phyloP scores from a whole-genome alignment of 1,140 invertebrate genomes.

The Drosophila pectinifera region DNA sequence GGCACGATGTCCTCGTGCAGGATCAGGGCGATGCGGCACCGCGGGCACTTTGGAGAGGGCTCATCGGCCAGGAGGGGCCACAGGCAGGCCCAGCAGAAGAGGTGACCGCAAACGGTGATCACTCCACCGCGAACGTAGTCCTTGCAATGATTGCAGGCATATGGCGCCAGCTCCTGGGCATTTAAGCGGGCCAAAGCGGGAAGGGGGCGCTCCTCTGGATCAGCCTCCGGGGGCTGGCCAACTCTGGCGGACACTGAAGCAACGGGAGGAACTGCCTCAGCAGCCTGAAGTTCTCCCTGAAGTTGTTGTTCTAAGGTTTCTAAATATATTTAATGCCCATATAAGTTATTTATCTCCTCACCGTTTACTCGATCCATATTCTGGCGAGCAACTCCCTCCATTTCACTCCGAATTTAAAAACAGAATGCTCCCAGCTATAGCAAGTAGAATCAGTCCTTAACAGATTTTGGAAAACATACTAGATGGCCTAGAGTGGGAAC shows the following conservation, averaged over 20 bases:
- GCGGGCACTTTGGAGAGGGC: constrained; percentile 12
- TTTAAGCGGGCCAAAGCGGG: neutral
- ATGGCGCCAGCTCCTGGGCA: neutral
- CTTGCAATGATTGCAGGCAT: constrained; percentile 28
- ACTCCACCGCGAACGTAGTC: constrained; percentile 29
- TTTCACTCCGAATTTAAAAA: neutral
- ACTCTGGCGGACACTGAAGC: no score
- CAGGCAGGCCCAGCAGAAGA: constrained; percentile 60
- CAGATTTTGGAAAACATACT: neutral
- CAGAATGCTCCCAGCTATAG: neutral
- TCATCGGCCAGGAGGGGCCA: constrained; percentile 30
- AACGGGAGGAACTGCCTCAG: no score
- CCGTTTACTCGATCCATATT: neutral
- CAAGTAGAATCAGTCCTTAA: neutral
- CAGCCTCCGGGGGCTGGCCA: no score
- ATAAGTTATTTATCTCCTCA: neutral
- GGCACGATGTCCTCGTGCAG: constrained; percentile 56
- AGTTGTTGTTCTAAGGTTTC: neutral
- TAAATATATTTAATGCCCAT: neutral
- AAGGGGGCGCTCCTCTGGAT: no score
- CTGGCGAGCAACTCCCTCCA: accelerated
- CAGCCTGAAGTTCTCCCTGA: no score
- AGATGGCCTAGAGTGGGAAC: neutral
- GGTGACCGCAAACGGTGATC: constrained; percentile 59
- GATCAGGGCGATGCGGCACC: constrained; percentile 17